These are phyloP conservation scores for Phoxinus phoxinus DNA, from an alignment of 2,113 vertebrate species.

Conservation along the genomic window DNA sequence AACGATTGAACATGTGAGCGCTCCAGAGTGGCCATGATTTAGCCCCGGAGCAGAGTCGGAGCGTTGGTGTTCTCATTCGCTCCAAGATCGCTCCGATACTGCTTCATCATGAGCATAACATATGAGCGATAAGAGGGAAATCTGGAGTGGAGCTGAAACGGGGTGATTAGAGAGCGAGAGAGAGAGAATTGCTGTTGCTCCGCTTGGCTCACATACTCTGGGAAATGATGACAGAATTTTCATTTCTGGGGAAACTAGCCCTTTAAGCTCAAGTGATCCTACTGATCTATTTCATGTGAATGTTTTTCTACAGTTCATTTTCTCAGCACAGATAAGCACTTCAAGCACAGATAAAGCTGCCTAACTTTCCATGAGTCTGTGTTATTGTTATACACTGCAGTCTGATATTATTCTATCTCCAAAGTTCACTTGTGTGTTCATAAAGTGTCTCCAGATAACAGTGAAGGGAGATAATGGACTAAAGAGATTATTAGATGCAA, in stretches of 20 bases:
- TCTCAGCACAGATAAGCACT: slow-evolving; percentile 24
- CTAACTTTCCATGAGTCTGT: slow-evolving; percentile 9
- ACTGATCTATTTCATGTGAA: slow-evolving; percentile 10
- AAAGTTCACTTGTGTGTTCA: slow-evolving; percentile 1
- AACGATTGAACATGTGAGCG: background rate
- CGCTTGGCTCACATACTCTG: background rate
- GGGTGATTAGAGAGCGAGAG: background rate
- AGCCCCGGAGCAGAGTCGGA: background rate
- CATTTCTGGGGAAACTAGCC: slow-evolving; percentile 17
- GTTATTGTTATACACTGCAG: slow-evolving; percentile 26
- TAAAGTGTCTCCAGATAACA: slow-evolving; percentile 4
- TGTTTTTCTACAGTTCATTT: slow-evolving; percentile 35
- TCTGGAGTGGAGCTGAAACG: background rate
- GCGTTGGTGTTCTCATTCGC: background rate
- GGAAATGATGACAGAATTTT: slow-evolving; percentile 8
- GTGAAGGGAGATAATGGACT: background rate
- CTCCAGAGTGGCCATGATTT: background rate
- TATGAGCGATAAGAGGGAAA: background rate
- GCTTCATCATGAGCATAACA: background rate
- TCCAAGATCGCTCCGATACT: background rate
- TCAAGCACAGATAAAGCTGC: slow-evolving; percentile 33
- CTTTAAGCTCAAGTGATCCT: slow-evolving; percentile 40
- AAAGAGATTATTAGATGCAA: slow-evolving; percentile 22
- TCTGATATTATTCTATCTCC: slow-evolving; percentile 13
- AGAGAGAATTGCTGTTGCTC: background rate